phyloP scores from a whole-genome alignment of 2,888 invertebrate species.

The Agrochola litura region DNA sequence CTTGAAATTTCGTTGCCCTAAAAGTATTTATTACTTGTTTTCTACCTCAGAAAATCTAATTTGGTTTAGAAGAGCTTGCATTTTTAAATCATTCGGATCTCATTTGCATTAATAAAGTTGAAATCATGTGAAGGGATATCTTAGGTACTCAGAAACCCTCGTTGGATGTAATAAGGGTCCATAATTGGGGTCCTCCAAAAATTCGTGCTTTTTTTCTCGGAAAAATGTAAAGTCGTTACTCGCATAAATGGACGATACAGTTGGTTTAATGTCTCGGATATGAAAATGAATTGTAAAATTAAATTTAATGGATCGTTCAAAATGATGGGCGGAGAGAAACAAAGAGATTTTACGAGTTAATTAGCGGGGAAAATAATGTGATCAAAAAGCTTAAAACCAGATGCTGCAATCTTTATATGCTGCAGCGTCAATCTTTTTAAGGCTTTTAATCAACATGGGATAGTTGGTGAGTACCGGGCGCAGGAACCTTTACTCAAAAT shows the following conservation, averaged over 20 bases:
- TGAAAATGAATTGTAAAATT: conserved; percentile 61
- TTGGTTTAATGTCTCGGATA: conserved; percentile 59
- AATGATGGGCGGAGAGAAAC: conserved; percentile 41
- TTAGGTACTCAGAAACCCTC: conserved; percentile 63
- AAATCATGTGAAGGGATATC: conserved; percentile 72
- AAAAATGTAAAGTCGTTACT: conserved; percentile 52
- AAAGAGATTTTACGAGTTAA: conserved; percentile 49
- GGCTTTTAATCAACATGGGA: background rate
- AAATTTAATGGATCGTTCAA: conserved; percentile 48
- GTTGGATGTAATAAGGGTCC: conserved; percentile 73
- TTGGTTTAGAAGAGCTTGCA: conserved; percentile 2
- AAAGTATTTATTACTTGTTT: conserved; percentile 27
- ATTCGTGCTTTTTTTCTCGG: conserved; percentile 44
- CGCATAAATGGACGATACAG: conserved; percentile 56
- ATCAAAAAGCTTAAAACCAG: background rate
- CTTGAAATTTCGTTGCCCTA: background rate
- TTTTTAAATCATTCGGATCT: conserved; percentile 44
- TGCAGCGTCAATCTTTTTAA: background rate
- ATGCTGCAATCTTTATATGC: background rate
- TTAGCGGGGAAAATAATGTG: conserved; percentile 21
- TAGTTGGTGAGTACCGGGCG: background rate
- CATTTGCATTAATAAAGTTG: conserved; percentile 53
- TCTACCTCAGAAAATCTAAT: conserved; percentile 23
- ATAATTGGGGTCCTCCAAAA: conserved; percentile 68
- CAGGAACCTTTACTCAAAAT: background rate